Percentiles rank a stretch among this genome's conserved stretches.
Evolutionary conservation across 2,888 invertebrate species (phyloP).

Genomic region (Netelia melanura): DNA sequence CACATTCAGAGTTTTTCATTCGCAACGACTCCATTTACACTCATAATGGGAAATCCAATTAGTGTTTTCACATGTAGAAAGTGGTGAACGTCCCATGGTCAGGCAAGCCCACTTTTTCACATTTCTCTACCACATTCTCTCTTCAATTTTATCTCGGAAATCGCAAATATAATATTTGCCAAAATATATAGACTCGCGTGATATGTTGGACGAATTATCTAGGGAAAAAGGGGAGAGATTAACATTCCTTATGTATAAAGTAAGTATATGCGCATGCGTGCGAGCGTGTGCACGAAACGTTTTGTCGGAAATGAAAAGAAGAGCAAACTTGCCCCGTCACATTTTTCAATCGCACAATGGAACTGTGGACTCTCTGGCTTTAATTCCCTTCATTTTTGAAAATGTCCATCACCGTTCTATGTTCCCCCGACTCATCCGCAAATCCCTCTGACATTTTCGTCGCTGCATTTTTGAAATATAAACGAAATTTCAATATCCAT

Average conservation of each 20-base stretch:
- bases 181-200: neutral
- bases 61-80: conserved; percentile 6
- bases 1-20: conserved; percentile 15
- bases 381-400: conserved; percentile 44
- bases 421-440: neutral
- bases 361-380: conserved; percentile 33
- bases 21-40: conserved; percentile 13
- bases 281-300: neutral
- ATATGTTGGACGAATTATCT: neutral
- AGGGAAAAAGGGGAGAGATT: neutral
- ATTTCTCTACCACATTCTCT: neutral
- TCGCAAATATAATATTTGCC: neutral
- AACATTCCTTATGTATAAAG: neutral
- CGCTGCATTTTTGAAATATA: neutral
- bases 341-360: conserved; percentile 41
- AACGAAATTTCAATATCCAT: too few relatives aligned
- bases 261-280: neutral
- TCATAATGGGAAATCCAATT: conserved; percentile 18
- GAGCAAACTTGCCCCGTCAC: conserved; percentile 3
- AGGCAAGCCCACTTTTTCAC: neutral
- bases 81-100: neutral
- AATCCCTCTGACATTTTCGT: neutral
- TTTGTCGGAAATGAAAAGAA: neutral
- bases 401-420: neutral
- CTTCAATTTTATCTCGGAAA: neutral